Evolutionary conservation across 2,797 vertebrate genomes (phyloP), one percentile per base, ranked within the genome.

Genomic region (Falco rusticolus): DNA sequence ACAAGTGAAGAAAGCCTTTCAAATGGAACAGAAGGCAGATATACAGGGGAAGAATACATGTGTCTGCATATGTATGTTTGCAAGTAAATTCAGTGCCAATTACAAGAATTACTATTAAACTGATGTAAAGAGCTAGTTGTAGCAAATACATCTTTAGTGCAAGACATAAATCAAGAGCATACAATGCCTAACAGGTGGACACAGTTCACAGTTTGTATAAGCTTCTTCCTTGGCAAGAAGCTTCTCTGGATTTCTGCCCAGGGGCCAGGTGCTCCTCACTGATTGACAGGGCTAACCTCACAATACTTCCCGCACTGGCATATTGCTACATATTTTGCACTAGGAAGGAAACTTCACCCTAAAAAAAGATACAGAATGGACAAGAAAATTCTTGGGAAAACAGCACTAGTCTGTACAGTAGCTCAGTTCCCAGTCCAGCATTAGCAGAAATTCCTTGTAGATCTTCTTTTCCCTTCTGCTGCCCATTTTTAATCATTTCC

Each of bases 201-300:
- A 51, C 66, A 90, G 88, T 90, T 95, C 96, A 93, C 87, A 83
- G 94, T 90, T 95, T 95, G 78, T 80, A 33, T 71, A 92, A 94
- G 92, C 94, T 87, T 84, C 93, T 95, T 96, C 84, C 78, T 94
- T 96, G 95, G 95, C 94, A 94, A 90, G 91, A 50, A 64, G 41
- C 78, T 31, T 34, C 84, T 34, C 90, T 92, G 95, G 94, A 93
- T 89, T 53, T 60, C 48, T 95, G 95, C 95, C 96, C 91, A 15
- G 86, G 26, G 77, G 68, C 94, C 96, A 97, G 96, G 95, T 96
- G 96, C 77, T 92, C 37, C 56, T 57, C 20, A 2, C 51, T 96
- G 90, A 94, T 9, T 95, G 93, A 95, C 93, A 70, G 80, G 39
- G n/a, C 39, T 70, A 79, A 90, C 80, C 77, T 79, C 70, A 2